Conservation (phyloP, 2,113 vertebrate genomes). For the Rhea pennata region DNA sequence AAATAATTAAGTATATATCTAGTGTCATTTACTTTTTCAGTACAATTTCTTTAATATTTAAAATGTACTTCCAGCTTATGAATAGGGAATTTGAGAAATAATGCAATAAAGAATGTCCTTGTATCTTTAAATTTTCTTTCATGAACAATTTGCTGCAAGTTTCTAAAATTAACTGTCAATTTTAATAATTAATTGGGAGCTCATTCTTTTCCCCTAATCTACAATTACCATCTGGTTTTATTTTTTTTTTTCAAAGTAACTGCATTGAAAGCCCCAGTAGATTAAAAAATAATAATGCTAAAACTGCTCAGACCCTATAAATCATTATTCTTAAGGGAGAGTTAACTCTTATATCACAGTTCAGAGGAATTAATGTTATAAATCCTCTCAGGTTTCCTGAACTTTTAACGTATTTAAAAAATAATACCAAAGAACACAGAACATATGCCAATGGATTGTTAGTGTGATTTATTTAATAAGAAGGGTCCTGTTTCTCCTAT, state of each 20-base stretch:
- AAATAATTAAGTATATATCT: not conserved
- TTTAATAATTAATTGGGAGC: constrained; percentile 58
- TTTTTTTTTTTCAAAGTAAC: constrained; percentile 56
- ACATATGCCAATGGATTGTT: constrained; percentile 28
- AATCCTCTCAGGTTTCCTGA: constrained; percentile 15
- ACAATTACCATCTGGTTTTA: constrained; percentile 56
- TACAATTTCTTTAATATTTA: not conserved
- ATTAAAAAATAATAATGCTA: constrained; percentile 48
- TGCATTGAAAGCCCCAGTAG: not conserved
- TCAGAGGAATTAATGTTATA: constrained; percentile 12
- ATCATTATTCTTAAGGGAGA: constrained; percentile 34
- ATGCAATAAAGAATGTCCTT: not conserved
- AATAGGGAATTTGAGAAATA: not conserved
- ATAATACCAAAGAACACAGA: not conserved
- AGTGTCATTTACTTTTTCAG: not conserved
- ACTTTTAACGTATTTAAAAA: constrained; percentile 27
- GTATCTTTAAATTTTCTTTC: constrained; percentile 18
- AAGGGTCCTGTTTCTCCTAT: not conserved
- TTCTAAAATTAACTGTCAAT: constrained; percentile 50
- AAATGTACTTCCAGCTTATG: not conserved
- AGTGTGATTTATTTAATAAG: not conserved
- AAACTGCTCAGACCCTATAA: constrained; percentile 18
- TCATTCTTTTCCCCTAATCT: constrained; percentile 43
- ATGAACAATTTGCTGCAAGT: not conserved
- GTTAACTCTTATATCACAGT: constrained; percentile 36